Evolutionary conservation across 2,888 invertebrate genomes (phyloP), one percentile per base, ranked within the genome.

Genomic region (Zygaena filipendulae): DNA sequence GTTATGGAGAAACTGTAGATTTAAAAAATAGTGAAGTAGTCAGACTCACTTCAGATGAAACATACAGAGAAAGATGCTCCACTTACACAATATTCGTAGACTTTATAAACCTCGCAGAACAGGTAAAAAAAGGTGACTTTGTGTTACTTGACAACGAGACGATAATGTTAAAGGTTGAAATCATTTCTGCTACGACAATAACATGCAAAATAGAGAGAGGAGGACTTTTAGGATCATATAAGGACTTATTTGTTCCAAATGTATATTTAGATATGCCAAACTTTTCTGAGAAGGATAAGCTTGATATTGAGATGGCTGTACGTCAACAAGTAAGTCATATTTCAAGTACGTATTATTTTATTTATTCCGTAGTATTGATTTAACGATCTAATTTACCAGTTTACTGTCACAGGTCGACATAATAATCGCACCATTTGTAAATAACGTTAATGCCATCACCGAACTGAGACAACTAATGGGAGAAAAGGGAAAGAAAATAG

Each of bases 121-220:
- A 75, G 39, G 35, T 84, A 25, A 67, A 62, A 19, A 82, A 81
- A 38, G 81, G 81, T 3, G 75, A 84, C 39, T 40, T 41, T 3
- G 42, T 84, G 2, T 42, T 79, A 4, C 36, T 84, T 3, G 83
- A 83, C 42, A 91, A 93, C 61, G 93, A 92, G 36, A 81, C 85
- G 4, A 87, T 94, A 30, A 84, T 86, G 37, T 68, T 94, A n/a
- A 82, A 87, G 46, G 91, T 91, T 5, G 82, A 77, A 39, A 49
- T 74, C 9, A 64, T 77, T 35, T 72, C 77, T 1, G 35, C 59
- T 0, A 62, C 70, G 0, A 77, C 75, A 0, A 36, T 75, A 8
- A 77, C 75, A 0, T 79, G 79, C 26, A 67, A 52, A 37, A 58
- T 79, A 21, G 66, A 64, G 39, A 58, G 63, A 38, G 77, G 77